A percentile compares a stretch with the other conserved stretches of the same genome.
Conservation (phyloP, 2,113 vertebrate genomes). For the Prinia subflava region DNA sequence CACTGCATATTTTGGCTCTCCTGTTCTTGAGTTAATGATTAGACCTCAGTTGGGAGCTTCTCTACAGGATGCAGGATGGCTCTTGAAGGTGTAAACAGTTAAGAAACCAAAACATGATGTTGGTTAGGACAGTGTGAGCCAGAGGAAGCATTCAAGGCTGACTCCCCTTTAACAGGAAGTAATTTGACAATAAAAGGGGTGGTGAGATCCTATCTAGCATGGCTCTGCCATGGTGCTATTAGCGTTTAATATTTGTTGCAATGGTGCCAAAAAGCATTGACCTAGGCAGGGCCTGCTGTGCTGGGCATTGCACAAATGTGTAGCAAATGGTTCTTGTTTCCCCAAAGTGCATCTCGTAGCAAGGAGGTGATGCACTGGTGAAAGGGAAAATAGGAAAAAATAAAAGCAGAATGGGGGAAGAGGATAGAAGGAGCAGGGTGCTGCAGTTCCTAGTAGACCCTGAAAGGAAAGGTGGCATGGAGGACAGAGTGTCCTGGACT, state of each 20-base stretch:
- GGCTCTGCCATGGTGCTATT: background rate
- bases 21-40: background rate
- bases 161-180: background rate
- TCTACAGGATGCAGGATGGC: background rate
- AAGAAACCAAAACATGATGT: background rate
- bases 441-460: background rate
- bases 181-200: background rate
- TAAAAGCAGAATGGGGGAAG: background rate
- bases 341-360: accelerated
- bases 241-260: background rate
- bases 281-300: background rate
- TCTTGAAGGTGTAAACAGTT: background rate
- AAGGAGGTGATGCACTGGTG: background rate
- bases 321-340: background rate
- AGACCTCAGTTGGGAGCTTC: background rate
- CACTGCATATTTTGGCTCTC: background rate
- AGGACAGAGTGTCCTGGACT: accelerated
- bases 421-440: background rate
- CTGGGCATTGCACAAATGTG: background rate
- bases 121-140: background rate
- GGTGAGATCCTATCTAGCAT: background rate
- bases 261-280: background rate
- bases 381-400: background rate
- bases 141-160: background rate
- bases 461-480: background rate